Evolutionary conservation across 2,113 vertebrate genomes (phyloP), one percentile per base, ranked within the genome.

Genomic region (Archocentrus centrarchus): DNA sequence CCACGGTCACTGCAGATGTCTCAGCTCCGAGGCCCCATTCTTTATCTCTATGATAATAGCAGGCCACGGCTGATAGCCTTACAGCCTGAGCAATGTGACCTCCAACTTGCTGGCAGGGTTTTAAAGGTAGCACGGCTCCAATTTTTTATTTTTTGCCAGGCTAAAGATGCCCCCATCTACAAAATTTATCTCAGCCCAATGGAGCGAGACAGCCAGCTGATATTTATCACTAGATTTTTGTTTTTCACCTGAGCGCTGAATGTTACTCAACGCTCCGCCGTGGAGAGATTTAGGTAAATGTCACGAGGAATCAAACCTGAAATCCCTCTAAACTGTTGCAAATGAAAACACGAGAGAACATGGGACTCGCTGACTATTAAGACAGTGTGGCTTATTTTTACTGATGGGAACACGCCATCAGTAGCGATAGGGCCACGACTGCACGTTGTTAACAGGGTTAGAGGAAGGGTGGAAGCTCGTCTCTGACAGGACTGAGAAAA

Each of bases 21-120:
- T 66, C 79, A 6, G 78, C 83, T 70, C 82, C 13, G 57, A 80
- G 79, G 84, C 88, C 22, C 77, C 77, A 24, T 77, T 70, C 77
- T 85, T 92, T 83, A 90, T 89, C 88, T 89, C 50, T 6, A 11
- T 81, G 87, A 86, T 89, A 89, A 87, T 82, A 80, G 80, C 60
- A 3, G 58, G 75, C 80, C 66, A n/a, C 22, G 50, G 76, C 86
- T 58, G 80, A 85, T 77, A 83, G 82, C 87, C 82, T 59, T 5
- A 30, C 64, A 41, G 41, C 4, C 73, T 3, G 24, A 79, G 88
- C 88, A 87, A 86, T 66, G 86, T 90, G 86, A 87, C 88, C 91
- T 87, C 82, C 70, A 90, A 32, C 73, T 77, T 22, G 1, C 83
- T 55, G 61, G 75, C 80, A 22, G 75, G 59, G 59, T 63, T 85